A percentile compares a stretch with the other conserved stretches of the same genome.
Evolutionary conservation across 2,888 invertebrate species (phyloP).

Genomic region (Lydus trimaculatus): DNA sequence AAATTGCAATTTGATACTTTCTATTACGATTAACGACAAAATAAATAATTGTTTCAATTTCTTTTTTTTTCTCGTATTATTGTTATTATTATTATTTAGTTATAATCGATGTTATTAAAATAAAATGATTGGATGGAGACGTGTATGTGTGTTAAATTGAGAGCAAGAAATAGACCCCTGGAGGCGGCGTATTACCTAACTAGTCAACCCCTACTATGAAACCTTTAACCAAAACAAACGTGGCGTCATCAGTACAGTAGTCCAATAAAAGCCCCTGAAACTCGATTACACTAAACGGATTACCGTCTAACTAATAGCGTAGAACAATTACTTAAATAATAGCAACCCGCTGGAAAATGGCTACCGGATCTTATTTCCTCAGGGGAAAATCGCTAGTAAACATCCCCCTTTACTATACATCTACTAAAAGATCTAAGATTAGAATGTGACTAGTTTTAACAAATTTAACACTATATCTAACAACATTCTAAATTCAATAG

Average conservation of each 20-base stretch:
- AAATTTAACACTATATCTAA: neutral
- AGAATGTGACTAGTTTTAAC: conserved; percentile 37
- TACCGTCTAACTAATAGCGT: conserved; percentile 57
- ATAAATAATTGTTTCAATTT: neutral
- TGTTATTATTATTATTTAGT: neutral
- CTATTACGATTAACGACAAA: neutral
- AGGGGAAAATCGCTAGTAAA: conserved; percentile 57
- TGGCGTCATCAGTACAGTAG: conserved; percentile 16
- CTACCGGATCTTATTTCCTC: conserved; percentile 59
- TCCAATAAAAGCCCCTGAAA: conserved; percentile 49
- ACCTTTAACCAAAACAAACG: conserved; percentile 30
- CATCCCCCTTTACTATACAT: conserved; percentile 45
- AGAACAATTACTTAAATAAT: conserved; percentile 61
- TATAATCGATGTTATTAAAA: conserved; percentile 2
- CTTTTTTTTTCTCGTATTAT: neutral
- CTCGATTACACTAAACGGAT: conserved; percentile 59
- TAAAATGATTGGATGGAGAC: neutral
- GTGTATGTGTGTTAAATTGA: neutral
- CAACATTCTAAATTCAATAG: conserved; percentile 40
- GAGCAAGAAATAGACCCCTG: neutral
- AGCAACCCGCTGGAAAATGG: conserved; percentile 58
- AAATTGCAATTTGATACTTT: neutral
- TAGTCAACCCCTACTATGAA: neutral
- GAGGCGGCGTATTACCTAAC: conserved; percentile 4
- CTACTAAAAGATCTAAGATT: conserved; percentile 2